phyloP scores from a whole-genome alignment of 2,797 vertebrate genomes.

The Hoplostethus atlanticus region DNA sequence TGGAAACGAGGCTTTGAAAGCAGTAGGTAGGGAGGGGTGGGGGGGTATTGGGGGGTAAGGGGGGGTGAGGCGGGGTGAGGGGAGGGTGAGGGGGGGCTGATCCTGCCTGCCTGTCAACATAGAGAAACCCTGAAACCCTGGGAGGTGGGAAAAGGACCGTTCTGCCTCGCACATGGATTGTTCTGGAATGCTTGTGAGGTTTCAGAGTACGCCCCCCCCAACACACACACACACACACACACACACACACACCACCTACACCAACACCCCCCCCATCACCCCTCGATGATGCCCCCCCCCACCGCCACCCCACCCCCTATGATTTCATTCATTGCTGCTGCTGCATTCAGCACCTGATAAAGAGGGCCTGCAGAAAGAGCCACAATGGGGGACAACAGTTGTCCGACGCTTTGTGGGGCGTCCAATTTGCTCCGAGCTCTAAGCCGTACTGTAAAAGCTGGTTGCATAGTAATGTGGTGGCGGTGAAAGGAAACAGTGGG shows the following conservation, averaged over 20 bases:
- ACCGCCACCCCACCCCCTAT: constrained; percentile 27
- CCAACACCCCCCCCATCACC: constrained; percentile 5
- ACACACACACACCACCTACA: neutral
- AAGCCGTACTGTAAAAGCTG: constrained; percentile 68
- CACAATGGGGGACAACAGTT: constrained; percentile 68
- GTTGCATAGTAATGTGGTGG: constrained; percentile 67
- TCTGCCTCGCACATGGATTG: constrained; percentile 55
- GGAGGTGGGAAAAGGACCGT: constrained; percentile 63
- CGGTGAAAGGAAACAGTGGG: constrained; percentile 49
- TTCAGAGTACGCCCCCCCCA: constrained; percentile 31
- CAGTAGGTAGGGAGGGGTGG: constrained; percentile 10
- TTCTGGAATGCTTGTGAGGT: constrained; percentile 70
- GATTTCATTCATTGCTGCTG: constrained; percentile 73
- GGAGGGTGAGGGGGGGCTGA: constrained; percentile 46
- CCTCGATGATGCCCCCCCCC: constrained; percentile 40
- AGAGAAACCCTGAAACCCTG: constrained; percentile 44
- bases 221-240: neutral
- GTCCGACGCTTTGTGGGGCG: constrained; percentile 62
- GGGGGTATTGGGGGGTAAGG: too few species aligned
- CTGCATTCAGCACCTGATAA: constrained; percentile 79
- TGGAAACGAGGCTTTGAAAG: constrained; percentile 81
- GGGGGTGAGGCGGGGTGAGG: constrained; percentile 59
- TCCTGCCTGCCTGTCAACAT: too few species aligned
- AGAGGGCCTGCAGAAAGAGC: constrained; percentile 63
- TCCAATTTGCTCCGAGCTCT: constrained; percentile 70